phyloP scores from a whole-genome alignment of 2,113 vertebrate genomes.

The Haemorhous mexicanus region DNA sequence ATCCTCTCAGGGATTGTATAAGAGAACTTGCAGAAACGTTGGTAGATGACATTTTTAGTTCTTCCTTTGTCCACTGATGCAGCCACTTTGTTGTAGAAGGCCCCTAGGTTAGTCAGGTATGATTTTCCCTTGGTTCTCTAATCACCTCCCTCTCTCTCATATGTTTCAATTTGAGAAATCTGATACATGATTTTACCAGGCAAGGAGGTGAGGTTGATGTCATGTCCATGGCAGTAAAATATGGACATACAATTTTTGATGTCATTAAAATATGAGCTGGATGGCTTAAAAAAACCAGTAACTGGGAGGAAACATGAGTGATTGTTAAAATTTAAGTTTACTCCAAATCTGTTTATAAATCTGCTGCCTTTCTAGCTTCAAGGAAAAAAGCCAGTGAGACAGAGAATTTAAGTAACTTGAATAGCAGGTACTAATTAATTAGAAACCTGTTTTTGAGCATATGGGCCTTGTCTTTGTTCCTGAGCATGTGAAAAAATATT shows the following conservation, averaged over 20 bases:
- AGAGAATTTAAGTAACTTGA: neutral
- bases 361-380: neutral
- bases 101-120: neutral
- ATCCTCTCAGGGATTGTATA: fast-evolving
- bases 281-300: neutral
- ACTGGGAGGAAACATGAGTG: neutral
- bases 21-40: neutral
- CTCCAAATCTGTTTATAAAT: neutral
- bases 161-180: neutral
- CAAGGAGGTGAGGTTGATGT: neutral
- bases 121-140: neutral
- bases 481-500: neutral
- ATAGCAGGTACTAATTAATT: neutral
- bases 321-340: neutral
- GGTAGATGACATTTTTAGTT: neutral
- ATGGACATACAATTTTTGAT: neutral
- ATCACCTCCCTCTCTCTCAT: neutral
- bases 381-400: neutral
- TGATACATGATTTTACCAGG: neutral
- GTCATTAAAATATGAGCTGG: neutral
- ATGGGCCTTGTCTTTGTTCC: neutral
- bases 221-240: neutral
- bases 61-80: neutral
- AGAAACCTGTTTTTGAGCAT: neutral
- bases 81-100: fast-evolving